Evolutionary conservation across 2,888 invertebrate species (phyloP).

Genomic region (Epinotia nisella): DNA sequence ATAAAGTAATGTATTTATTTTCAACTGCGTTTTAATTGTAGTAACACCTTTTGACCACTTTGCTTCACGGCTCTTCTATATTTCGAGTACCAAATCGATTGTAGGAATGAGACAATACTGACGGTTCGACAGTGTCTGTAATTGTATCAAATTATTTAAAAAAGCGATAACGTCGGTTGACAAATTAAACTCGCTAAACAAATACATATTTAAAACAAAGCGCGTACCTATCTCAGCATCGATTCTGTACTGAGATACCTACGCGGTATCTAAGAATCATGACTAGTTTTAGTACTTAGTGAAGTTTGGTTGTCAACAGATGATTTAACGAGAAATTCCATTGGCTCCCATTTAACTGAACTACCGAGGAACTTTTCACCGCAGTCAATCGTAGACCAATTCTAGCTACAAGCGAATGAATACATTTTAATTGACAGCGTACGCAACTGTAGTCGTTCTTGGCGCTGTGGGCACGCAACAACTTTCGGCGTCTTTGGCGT

Average conservation of each 20-base stretch:
- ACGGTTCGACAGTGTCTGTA: not conserved
- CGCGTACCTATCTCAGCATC: no score
- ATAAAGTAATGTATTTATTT: not conserved
- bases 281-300: not conserved
- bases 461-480: not conserved
- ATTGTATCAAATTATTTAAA: no score
- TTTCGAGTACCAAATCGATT: slow-evolving; percentile 5
- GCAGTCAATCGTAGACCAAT: not conserved
- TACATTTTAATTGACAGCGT: not conserved
- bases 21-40: not conserved
- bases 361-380: not conserved
- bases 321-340: not conserved
- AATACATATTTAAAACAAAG: no score
- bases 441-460: not conserved
- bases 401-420: not conserved
- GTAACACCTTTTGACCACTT: not conserved
- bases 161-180: no score
- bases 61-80: not conserved
- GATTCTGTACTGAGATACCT: no score
- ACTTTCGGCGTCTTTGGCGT: not conserved
- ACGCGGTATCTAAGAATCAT: no score
- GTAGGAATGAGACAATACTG: not conserved
- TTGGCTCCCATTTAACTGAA: not conserved
- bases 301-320: not conserved
- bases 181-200: no score